Evolutionary conservation across 2,113 vertebrate genomes (phyloP), one percentile per base, ranked within the genome.

Genomic region (Guaruba guarouba): DNA sequence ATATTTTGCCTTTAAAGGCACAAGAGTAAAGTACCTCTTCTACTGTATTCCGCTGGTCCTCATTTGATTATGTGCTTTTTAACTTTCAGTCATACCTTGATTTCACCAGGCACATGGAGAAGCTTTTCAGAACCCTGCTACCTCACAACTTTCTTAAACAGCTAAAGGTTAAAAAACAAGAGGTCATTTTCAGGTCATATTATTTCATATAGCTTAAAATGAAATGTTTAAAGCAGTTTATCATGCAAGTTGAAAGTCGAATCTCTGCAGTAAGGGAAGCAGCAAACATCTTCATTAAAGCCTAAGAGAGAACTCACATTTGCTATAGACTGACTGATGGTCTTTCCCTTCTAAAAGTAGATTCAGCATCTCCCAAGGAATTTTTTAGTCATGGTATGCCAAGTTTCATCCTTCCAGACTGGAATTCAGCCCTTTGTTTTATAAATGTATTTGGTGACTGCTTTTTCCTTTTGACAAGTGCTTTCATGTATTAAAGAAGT

Each of bases 391-490:
- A 69, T 8, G 27, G 57, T 66, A 90, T 93, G 68, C 64, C 76
- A 90, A 63, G 67, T 80, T 64, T 41, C 43, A 2, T 68, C 0
- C 24, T 80, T 82, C 55, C 88, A 70, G 46, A 35, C 33, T 71
- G 82, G 54, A 95, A 88, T 62, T 73, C 2, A 73, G 68, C 63
- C 54, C 71, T 95, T 87, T 90, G 80, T 86, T 95, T 86, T 35
- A 67, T 41, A 61, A 63, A 59, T 37, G 54, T 39, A 68, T 54
- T 63, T 77, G 39, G 83, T 81, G 22, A 61, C 61, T 63, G 63
- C 54, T 88, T 86, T 88, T 86, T 82, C 55, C 76, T 94, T 86
- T n/a, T 71, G 73, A 78, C 46, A 52, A 81, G 29, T 57, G 37
- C 33, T 75, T 85, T 83, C 17, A 64, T 7, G 10, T 75, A 67